phyloP scores from a whole-genome alignment of 2,888 invertebrate species.

The Zygaena filipendulae region DNA sequence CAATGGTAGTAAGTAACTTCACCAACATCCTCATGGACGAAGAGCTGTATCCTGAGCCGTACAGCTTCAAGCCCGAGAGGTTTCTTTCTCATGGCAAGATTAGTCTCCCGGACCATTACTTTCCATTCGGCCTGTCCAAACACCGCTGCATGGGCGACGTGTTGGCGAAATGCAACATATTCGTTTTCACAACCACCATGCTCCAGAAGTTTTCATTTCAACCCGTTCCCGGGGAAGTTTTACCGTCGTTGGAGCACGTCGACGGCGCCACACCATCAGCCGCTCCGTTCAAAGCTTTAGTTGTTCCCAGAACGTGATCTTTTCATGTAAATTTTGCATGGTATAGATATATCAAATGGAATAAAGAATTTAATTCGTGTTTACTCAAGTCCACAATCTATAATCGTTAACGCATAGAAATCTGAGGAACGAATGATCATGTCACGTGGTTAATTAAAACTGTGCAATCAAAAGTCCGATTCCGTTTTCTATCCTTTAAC shows the following conservation, averaged over 20 bases:
- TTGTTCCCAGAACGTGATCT: constrained; percentile 54
- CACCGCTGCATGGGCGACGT: constrained; percentile 86
- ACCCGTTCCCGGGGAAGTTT: constrained; percentile 70
- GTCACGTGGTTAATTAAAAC: too few relatives aligned
- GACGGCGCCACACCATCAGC: constrained; percentile 85
- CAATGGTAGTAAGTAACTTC: constrained; percentile 83
- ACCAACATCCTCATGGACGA: constrained; percentile 77
- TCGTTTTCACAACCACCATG: constrained; percentile 77
- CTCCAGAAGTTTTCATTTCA: constrained; percentile 79
- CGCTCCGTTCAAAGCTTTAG: constrained; percentile 75
- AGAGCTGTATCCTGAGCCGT: constrained; percentile 74
- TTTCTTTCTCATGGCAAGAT: constrained; percentile 74
- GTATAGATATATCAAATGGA: too few relatives aligned
- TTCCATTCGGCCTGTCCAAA: constrained; percentile 83
- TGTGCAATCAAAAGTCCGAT: too few relatives aligned
- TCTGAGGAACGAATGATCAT: too few relatives aligned
- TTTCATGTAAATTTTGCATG: constrained; percentile 2
- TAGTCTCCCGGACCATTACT: constrained; percentile 73
- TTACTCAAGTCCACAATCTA: too few relatives aligned
- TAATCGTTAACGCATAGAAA: too few relatives aligned
- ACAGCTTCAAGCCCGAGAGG: constrained; percentile 79
- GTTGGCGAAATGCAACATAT: constrained; percentile 80
- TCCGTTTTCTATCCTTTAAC: too few relatives aligned
- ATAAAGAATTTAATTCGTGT: too few relatives aligned
- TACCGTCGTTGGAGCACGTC: constrained; percentile 73